Evolutionary conservation across 2,113 vertebrate genomes (phyloP).

Genomic region (Hemiprocne comata): DNA sequence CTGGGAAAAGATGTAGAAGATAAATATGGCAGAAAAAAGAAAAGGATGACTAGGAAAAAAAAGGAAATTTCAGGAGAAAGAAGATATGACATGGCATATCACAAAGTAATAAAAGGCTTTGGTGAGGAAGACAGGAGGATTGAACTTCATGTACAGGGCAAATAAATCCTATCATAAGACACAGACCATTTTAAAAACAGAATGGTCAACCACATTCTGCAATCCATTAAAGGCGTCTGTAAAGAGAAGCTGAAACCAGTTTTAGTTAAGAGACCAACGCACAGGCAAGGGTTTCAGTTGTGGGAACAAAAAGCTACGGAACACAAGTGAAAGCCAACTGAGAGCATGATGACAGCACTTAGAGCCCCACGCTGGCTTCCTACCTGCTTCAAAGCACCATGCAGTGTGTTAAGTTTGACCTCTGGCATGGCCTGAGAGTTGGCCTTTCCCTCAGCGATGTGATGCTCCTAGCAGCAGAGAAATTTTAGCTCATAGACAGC

Average conservation of each 20-base stretch:
- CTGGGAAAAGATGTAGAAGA: not conserved
- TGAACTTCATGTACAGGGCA: not conserved
- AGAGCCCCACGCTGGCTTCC: not conserved
- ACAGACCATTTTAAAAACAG: not conserved
- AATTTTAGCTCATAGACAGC: not conserved
- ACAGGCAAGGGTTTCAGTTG: not conserved
- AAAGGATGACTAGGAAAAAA: not conserved
- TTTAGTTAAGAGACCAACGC: not conserved
- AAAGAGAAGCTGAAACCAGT: not conserved
- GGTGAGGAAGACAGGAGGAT: not conserved
- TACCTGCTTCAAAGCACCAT: not conserved
- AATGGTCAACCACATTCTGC: not conserved
- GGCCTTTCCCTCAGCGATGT: not conserved
- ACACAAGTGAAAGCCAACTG: not conserved
- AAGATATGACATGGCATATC: not conserved
- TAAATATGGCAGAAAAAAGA: not conserved
- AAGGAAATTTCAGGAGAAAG: not conserved
- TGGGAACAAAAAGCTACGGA: not conserved
- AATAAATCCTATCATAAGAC: not conserved
- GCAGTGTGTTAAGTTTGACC: not conserved
- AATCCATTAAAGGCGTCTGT: not conserved
- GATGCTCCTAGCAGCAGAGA: not conserved
- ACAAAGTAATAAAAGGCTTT: not conserved
- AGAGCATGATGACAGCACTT: not conserved
- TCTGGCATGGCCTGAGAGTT: slow-evolving; percentile 11